Percentiles rank a stretch among this genome's conserved stretches.
phyloP scores from a whole-genome alignment of 2,888 invertebrate species.

The Cosmopolites sordidus region DNA sequence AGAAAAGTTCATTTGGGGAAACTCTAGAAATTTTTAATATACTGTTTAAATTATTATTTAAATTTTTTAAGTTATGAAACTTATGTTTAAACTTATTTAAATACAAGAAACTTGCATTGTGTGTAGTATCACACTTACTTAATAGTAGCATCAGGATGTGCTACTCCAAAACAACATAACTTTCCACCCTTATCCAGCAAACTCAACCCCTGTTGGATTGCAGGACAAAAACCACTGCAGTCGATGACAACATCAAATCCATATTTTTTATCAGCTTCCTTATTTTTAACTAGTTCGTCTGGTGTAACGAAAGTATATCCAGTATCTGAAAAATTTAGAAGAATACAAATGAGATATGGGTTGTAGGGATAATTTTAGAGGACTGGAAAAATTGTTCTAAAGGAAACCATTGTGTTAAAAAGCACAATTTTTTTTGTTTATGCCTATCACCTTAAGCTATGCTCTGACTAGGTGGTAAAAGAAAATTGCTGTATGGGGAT shows the following conservation, averaged over 20 bases:
- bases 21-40: conserved; percentile 16
- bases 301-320: conserved; percentile 57
- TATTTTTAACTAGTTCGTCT: conserved; percentile 49
- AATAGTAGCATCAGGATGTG: conserved; percentile 51
- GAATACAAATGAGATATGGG: too few relatives aligned
- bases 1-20: conserved; percentile 55
- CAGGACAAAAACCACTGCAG: conserved; percentile 67
- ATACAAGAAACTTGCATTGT: too few relatives aligned
- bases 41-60: too few relatives aligned
- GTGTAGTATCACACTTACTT: conserved; percentile 34
- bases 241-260: conserved; percentile 64
- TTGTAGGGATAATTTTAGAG: too few relatives aligned
- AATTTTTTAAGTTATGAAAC: too few relatives aligned
- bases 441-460: too few relatives aligned
- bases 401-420: too few relatives aligned
- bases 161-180: conserved; percentile 66
- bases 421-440: too few relatives aligned
- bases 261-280: conserved; percentile 43
- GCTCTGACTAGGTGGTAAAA: too few relatives aligned
- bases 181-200: conserved; percentile 59
- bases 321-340: conserved; percentile 49
- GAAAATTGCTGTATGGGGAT: too few relatives aligned
- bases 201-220: conserved; percentile 60
- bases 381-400: too few relatives aligned
- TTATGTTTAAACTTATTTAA: too few relatives aligned